Evolutionary conservation across 2,113 vertebrate genomes (phyloP).

Genomic region (Sturnus vulgaris): DNA sequence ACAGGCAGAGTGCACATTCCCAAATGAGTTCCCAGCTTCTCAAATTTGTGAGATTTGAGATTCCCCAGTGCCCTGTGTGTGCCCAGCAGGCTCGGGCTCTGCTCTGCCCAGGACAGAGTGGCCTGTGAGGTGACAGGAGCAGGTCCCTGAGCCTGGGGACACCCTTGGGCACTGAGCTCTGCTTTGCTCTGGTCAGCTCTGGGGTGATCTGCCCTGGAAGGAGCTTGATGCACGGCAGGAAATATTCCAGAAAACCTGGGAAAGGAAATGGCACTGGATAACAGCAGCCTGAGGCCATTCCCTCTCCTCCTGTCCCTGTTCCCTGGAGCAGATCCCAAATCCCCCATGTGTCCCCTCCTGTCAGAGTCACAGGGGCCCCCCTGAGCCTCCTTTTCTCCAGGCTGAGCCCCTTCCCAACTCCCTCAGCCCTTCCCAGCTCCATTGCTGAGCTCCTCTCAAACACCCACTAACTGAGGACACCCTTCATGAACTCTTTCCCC

Average conservation of each 20-base stretch:
- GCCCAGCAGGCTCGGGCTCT: not conserved
- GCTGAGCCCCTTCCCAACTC: not conserved
- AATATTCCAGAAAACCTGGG: not conserved
- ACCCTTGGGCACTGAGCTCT: not conserved
- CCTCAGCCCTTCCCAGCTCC: not conserved
- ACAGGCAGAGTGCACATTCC: fast-evolving
- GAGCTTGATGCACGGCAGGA: not conserved
- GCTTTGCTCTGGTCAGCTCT: not conserved
- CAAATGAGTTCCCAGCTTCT: not conserved
- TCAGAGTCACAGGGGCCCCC: not conserved
- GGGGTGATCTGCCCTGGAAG: not conserved
- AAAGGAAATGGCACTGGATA: not conserved
- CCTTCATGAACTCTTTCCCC: not conserved
- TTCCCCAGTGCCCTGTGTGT: not conserved
- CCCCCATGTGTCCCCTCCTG: not conserved
- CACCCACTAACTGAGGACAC: not conserved
- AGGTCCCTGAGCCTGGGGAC: not conserved
- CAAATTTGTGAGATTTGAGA: not conserved
- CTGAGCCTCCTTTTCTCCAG: not conserved
- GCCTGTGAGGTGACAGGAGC: not conserved
- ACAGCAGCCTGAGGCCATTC: not conserved
- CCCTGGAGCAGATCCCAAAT: not conserved
- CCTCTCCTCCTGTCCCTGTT: not conserved
- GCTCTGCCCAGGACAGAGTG: not conserved
- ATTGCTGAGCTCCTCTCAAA: not conserved